A percentile compares a stretch with the other conserved stretches of the same genome.
phyloP scores from a whole-genome alignment of 2,888 invertebrate genomes.

The Diplazon laetatorius region DNA sequence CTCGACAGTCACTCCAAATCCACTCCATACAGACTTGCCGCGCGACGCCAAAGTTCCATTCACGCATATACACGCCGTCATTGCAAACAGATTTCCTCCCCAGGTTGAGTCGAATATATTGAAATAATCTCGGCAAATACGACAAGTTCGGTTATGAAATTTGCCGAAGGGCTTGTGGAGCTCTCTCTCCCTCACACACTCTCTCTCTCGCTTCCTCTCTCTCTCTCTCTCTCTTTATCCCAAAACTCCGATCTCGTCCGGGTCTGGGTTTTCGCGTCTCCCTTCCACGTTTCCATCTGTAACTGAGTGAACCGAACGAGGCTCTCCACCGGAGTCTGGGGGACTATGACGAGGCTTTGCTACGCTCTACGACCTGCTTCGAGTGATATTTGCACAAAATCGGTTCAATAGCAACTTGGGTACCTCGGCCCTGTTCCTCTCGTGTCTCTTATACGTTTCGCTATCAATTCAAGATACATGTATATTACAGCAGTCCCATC shows the following conservation, averaged over 20 bases:
- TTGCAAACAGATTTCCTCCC: constrained; percentile 81
- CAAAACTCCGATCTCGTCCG: background rate
- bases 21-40: constrained; percentile 59
- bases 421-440: constrained; percentile 78
- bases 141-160: constrained; percentile 83
- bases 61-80: constrained; percentile 81
- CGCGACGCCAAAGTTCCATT: constrained; percentile 79
- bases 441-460: constrained; percentile 79
- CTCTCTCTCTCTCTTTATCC: constrained; percentile 40
- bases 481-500: constrained; percentile 17
- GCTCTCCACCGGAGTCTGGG: background rate
- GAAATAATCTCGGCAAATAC: constrained; percentile 83
- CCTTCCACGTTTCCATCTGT: constrained; percentile 65
- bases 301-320: constrained; percentile 45
- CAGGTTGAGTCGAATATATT: constrained; percentile 83
- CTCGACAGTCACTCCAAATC: constrained; percentile 35
- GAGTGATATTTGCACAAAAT: constrained; percentile 82
- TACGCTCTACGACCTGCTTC: constrained; percentile 76
- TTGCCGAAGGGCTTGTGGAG: constrained; percentile 82
- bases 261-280: constrained; percentile 59
- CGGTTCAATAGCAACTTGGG: constrained; percentile 83
- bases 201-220: constrained; percentile 49
- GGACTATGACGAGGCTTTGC: constrained; percentile 56
- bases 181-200: constrained; percentile 71
- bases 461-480: constrained; percentile 47